A percentile compares a stretch with the other conserved stretches of the same genome.
Conservation (phyloP, 2,888 invertebrate genomes). For the Odontomyia ornata region DNA sequence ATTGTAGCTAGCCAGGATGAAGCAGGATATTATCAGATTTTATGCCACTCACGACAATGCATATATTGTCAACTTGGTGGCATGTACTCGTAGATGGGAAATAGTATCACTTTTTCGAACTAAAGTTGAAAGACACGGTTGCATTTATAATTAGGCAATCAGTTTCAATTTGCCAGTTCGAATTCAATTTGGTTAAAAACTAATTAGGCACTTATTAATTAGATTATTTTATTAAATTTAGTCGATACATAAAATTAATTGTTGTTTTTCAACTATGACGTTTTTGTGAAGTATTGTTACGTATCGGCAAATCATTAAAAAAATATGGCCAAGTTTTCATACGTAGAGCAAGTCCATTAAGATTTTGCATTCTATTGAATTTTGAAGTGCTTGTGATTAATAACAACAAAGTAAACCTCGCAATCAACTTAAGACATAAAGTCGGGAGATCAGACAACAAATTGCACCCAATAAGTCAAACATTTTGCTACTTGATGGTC, state of each 20-base stretch:
- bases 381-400: too few relatives aligned
- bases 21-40: background rate
- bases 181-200: constrained; percentile 35
- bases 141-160: constrained; percentile 37
- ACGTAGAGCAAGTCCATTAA: too few relatives aligned
- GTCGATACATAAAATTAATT: constrained; percentile 30
- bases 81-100: background rate
- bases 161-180: constrained; percentile 33
- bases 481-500: too few relatives aligned
- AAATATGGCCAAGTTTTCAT: too few relatives aligned
- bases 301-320: too few relatives aligned
- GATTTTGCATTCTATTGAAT: too few relatives aligned
- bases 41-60: background rate
- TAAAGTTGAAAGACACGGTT: background rate
- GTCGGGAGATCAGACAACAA: too few relatives aligned
- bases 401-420: too few relatives aligned
- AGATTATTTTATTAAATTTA: constrained; percentile 37
- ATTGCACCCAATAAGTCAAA: too few relatives aligned
- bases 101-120: background rate
- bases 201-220: constrained; percentile 43
- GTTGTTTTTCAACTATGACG: too few relatives aligned
- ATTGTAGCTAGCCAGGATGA: background rate
- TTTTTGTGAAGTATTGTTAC: too few relatives aligned
- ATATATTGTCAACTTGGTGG: background rate
- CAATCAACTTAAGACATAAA: too few relatives aligned